Evolutionary conservation across 1,140 invertebrate genomes (phyloP), one percentile per base, ranked within the genome.

Genomic region (Littorina saxatilis): DNA sequence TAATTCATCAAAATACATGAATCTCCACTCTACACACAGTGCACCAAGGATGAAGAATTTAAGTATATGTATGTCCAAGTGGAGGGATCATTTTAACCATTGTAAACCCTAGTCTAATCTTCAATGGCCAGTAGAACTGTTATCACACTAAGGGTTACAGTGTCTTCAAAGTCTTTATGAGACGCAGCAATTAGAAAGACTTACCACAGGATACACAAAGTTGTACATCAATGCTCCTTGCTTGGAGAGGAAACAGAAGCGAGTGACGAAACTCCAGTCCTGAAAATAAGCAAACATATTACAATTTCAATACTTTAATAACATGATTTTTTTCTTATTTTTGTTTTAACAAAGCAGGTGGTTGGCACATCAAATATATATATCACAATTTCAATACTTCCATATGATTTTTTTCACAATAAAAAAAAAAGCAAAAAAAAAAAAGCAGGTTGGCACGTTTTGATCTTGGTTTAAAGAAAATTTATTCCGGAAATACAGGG

Each of bases 241-340:
- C 23, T 86, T 79, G 0, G 87, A 87, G 35, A 90, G 81, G 61
- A 89, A 91, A 73, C 90, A 91, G 79, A 91, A 91, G 52, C 90
- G 82, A 23, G 87, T 85, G 11, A 91, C 58, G 73, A 90, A 91
- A 50, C 82, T 50, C 90, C 90, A 90, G 66, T 88, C 66, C 66
- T 68, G 66, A 15, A 68, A 9, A 61, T 9, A 23, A 61, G 23
- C 9, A 61, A 61, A 23, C 4, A 29, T 5, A 23, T n/a, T 23
- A 5, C 58, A 61, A 61, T 61, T 61, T 23, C 7, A 29, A 9
- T 5, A 5, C 23, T n/a, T 23, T 61, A 23, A 61, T 17, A 47
- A 5, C 17, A 9, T 47, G 43, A 9, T 47, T 47, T 47, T 5
- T 47, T 47, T 9, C 5, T 47, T 5, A 61, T 61, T 11, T 13